Evolutionary conservation across 2,113 vertebrate species (phyloP).

Genomic region (Nibea albiflora): DNA sequence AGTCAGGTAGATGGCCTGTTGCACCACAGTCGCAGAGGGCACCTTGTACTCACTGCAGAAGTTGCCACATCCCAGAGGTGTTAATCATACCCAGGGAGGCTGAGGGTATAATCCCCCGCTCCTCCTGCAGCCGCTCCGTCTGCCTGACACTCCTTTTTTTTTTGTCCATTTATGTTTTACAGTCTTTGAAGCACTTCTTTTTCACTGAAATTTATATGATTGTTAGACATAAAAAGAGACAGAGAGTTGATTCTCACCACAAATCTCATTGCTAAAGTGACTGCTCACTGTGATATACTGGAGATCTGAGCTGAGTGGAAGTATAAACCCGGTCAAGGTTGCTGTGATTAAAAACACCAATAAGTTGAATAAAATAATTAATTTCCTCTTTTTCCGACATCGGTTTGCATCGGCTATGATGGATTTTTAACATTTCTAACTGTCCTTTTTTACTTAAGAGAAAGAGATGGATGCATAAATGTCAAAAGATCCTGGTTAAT

Average conservation of each 20-base stretch:
- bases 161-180: slow-evolving; percentile 9
- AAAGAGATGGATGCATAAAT: no score
- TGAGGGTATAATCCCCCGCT: slow-evolving; percentile 25
- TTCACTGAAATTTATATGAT: neutral
- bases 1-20: slow-evolving; percentile 13
- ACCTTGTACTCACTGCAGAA: slow-evolving; percentile 1
- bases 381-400: slow-evolving; percentile 1
- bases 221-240: neutral
- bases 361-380: slow-evolving; percentile 1
- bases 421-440: slow-evolving; percentile 7
- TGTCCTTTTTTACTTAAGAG: neutral
- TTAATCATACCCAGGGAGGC: slow-evolving; percentile 4
- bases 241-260: neutral
- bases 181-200: neutral
- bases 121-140: neutral
- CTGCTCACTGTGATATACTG: neutral
- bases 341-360: slow-evolving; percentile 28
- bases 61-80: slow-evolving; percentile 16
- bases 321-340: slow-evolving; percentile 21
- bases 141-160: neutral
- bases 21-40: neutral
- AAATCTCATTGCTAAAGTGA: neutral
- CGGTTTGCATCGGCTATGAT: slow-evolving; percentile 14
- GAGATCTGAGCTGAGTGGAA: neutral
- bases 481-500: no score